Percentiles rank a stretch among this genome's conserved stretches.
Evolutionary conservation across 2,888 invertebrate genomes (phyloP).

Genomic region (Anoncus sp.): DNA sequence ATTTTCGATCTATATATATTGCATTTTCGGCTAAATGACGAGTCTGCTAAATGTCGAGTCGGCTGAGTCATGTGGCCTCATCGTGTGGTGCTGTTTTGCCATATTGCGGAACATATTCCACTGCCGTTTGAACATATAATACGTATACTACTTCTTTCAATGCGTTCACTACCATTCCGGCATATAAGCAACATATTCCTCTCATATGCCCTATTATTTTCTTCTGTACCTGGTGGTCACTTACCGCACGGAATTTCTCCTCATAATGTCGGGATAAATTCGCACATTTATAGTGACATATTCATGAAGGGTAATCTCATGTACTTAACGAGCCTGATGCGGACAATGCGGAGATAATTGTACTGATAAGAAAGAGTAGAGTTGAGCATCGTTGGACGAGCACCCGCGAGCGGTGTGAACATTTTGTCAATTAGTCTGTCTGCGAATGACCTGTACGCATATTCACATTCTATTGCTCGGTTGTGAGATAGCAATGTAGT

Average conservation of each 20-base stretch:
- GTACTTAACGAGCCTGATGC: neutral
- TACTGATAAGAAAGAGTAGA: neutral
- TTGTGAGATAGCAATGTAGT: neutral
- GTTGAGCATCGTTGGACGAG: neutral
- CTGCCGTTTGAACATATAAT: slow-evolving; percentile 31
- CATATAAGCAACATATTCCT: slow-evolving; percentile 27
- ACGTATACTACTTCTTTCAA: slow-evolving; percentile 23
- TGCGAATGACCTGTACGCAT: neutral
- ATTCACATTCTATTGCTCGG: neutral
- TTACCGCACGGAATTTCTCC: neutral
- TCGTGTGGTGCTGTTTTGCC: too few relatives aligned
- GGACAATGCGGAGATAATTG: neutral
- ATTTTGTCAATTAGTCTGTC: too few relatives aligned
- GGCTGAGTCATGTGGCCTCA: slow-evolving; percentile 62
- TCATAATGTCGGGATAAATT: slow-evolving; percentile 1
- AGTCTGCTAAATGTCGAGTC: too few relatives aligned
- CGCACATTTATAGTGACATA: neutral
- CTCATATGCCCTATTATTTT: neutral
- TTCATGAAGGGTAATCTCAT: slow-evolving; percentile 12
- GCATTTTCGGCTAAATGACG: too few relatives aligned
- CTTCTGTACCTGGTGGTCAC: neutral
- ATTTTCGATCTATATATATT: too few relatives aligned
- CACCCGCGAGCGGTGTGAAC: too few relatives aligned
- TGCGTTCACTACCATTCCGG: neutral
- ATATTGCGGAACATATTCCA: too few relatives aligned